phyloP scores from a whole-genome alignment of 2,888 invertebrate species.

The Sycophila texana region DNA sequence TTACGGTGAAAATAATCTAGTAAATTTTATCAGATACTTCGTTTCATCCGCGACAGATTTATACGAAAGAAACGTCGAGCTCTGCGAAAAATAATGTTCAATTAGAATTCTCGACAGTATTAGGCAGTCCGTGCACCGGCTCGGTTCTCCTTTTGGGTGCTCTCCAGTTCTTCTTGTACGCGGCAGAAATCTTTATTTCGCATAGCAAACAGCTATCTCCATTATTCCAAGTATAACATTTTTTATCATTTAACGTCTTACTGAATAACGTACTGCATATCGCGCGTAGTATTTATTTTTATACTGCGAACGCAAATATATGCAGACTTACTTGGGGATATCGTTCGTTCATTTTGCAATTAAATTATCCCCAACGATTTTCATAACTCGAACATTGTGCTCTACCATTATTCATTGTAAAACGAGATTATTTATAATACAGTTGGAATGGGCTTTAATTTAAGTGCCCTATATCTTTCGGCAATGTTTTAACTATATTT shows the following conservation, averaged over 20 bases:
- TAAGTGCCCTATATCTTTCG: constrained; percentile 21
- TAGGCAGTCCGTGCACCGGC: constrained; percentile 32
- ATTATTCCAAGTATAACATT: neutral
- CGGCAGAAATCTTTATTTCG: constrained; percentile 57
- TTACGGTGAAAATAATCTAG: constrained; percentile 10
- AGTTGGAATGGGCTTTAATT: constrained; percentile 19
- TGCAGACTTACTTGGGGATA: too few relatives aligned
- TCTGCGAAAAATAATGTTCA: constrained; percentile 44
- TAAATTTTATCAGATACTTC: constrained; percentile 38
- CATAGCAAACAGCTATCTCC: constrained; percentile 51
- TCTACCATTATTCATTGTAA: constrained; percentile 2
- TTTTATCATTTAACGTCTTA: too few relatives aligned
- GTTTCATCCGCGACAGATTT: constrained; percentile 40
- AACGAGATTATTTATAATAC: neutral
- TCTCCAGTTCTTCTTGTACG: constrained; percentile 36
- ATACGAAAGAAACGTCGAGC: constrained; percentile 36
- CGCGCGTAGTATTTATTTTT: too few relatives aligned
- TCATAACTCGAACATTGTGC: neutral
- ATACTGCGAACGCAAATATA: neutral
- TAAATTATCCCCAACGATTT: too few relatives aligned
- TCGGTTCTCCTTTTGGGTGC: constrained; percentile 24
- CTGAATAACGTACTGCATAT: too few relatives aligned
- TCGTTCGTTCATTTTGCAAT: too few relatives aligned
- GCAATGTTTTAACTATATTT: constrained; percentile 48
- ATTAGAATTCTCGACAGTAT: constrained; percentile 46